Evolutionary conservation across 2,888 invertebrate genomes (phyloP), one percentile per base, ranked within the genome.

Genomic region (Nycteola revayana): DNA sequence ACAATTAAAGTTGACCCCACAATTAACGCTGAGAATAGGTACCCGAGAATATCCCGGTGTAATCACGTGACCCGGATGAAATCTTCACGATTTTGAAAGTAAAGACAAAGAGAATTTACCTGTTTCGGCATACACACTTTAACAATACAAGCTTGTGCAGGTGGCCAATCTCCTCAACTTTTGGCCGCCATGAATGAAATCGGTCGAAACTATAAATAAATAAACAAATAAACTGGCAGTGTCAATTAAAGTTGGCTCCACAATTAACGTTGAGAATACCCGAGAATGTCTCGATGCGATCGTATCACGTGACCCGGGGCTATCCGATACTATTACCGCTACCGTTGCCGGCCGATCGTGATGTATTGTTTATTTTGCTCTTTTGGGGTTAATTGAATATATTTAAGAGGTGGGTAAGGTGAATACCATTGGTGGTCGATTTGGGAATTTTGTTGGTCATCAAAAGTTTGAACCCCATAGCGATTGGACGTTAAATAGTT

Each of bases 221-320:
- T n/a, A n/a, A n/a, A n/a, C n/a, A n/a, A n/a, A n/a, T n/a, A n/a
- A n/a, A n/a, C n/a, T n/a, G 73, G 66, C 66, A 61, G 74, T 76
- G 75, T 81, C 80, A 80, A 82, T 81, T 80, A 79, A 61, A 75
- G 64, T 60, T 51, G 63, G 60, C 49, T 53, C 55, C 66, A 77
- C 82, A 83, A 84, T 86, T 84, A 84, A 82, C 78, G 70, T 72
- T 41, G 45, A 28, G 31, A 23, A 9, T 9, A 41, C 45, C 25
- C 53, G 65, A 64, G 72, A 75, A 80, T 81, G 80, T 81, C 69
- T 41, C 58, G 69, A 69, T 69, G 66, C 63, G 85, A 85, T 86
- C 58, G 51, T 79, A 84, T 85, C 85, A 57, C 41, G 44, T 78
- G 85, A 85, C 84, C 85, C 62, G 60, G 61, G 85, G 84, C 79